These are phyloP conservation scores for Irena cyanogastra DNA, from an alignment of 2,113 vertebrate species.

Conservation along the genomic window DNA sequence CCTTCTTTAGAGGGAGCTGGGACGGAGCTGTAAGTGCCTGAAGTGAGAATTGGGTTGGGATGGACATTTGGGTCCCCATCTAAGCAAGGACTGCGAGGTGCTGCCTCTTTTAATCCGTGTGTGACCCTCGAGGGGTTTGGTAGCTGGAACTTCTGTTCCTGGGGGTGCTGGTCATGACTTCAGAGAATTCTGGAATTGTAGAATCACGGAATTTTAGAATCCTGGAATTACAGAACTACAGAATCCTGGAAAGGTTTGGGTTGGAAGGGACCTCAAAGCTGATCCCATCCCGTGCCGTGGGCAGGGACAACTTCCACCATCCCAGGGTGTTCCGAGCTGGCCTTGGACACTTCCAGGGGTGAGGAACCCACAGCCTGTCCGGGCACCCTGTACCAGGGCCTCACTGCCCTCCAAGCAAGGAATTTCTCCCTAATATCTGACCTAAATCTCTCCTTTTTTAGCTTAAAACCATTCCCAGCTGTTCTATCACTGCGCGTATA, in stretches of 20 bases:
- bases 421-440: neutral
- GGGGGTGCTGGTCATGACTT: accelerated
- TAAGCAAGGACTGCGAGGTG: accelerated
- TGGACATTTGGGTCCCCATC: neutral
- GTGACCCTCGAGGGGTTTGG: accelerated
- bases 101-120: accelerated
- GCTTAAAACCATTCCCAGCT: neutral
- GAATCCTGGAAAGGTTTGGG: neutral
- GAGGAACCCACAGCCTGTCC: neutral
- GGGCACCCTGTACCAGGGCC: neutral
- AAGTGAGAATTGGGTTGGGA: accelerated
- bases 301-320: neutral
- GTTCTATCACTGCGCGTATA: accelerated
- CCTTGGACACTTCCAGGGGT: neutral
- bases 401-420: neutral
- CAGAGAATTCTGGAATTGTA: neutral
- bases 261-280: neutral
- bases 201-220: no score
- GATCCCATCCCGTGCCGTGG: neutral
- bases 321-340: neutral
- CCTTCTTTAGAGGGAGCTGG: neutral
- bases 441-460: neutral
- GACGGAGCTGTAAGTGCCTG: neutral
- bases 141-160: neutral
- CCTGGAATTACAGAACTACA: neutral